phyloP scores from a whole-genome alignment of 53 echinoderm and acorn worm species.

The Astropecten irregularis region DNA sequence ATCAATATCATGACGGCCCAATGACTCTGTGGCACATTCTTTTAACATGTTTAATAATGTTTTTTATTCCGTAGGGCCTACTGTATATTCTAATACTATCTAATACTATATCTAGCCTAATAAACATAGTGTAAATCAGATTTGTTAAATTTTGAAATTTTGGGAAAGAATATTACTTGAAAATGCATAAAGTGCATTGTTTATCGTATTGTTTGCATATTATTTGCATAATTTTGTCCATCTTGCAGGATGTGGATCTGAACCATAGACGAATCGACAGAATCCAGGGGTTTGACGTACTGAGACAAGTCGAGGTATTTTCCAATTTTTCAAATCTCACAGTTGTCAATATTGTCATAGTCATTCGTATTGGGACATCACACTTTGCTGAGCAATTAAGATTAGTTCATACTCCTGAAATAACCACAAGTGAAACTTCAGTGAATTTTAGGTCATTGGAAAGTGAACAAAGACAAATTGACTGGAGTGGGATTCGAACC shows the following conservation, averaged over 20 bases:
- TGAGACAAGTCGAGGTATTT: constrained; percentile 75
- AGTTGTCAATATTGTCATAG: not conserved
- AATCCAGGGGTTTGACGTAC: constrained; percentile 77
- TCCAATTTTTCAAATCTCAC: not conserved
- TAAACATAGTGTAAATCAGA: too few relatives aligned
- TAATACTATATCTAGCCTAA: not conserved
- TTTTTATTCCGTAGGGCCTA: not conserved
- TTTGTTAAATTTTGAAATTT: too few relatives aligned
- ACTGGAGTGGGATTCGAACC: too few relatives aligned
- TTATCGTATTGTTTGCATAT: too few relatives aligned
- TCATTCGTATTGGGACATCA: not conserved
- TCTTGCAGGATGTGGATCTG: constrained; percentile 84
- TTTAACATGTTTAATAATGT: not conserved
- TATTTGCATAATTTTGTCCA: too few relatives aligned
- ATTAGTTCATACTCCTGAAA: too few relatives aligned
- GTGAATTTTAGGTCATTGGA: too few relatives aligned
- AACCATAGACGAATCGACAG: constrained; percentile 75
- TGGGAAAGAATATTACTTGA: too few relatives aligned
- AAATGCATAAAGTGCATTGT: not conserved
- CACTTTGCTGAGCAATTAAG: too few relatives aligned
- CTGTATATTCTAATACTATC: not conserved
- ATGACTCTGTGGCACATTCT: not conserved
- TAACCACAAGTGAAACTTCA: too few relatives aligned
- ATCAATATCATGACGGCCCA: not conserved
- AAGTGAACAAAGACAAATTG: too few relatives aligned